Evolutionary conservation across 2,113 vertebrate species (phyloP), one percentile per base, ranked within the genome.

Genomic region (Caretta caretta): DNA sequence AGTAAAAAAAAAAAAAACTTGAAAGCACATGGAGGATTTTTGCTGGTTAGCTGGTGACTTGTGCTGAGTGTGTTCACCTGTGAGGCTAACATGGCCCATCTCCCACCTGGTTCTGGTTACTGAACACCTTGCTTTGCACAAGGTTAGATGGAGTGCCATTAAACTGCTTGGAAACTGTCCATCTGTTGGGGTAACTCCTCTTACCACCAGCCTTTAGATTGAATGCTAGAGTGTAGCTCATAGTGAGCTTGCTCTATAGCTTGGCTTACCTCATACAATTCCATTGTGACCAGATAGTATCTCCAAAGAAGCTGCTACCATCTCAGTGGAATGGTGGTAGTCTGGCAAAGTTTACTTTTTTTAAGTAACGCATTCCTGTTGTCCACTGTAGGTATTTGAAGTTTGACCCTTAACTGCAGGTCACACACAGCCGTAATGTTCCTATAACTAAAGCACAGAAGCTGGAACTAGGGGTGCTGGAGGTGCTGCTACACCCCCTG

Each of bases 11-110:
- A 62, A 65, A 12, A 20, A 8, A 0, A 3, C 20, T 19, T 51
- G 87, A 65, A 86, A 89, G 24, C 2, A 11, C 14, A 4, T 0
- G 6, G 7, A 65, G 38, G 13, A 11, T 22, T 87, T 10, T 84
- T 80, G 27, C 0, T 0, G 80, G 35, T 19, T 1, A 49, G 51
- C 31, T 24, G 12, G 38, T 46, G n/a, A 46, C 80, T 25, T 8
- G n/a, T 12, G 35, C 13, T 62, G 59, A 35, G 13, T 62, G 59
- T 62, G 27, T 31, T 35, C 31, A 69, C 16, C 62, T 69, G 11
- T 72, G 79, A 80, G 5, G 3, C 29, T 35, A 27, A n/a, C 46
- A 20, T 54, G 38, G 51, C 25, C 10, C 12, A 6, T 59, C 57
- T 54, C 20, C 65, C 83, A 51, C 38, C 10, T 20, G 7, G 13